Base-by-base conservation (phyloP, 2,797 vertebrate genomes). In the Oryzias sinensis region DNA sequence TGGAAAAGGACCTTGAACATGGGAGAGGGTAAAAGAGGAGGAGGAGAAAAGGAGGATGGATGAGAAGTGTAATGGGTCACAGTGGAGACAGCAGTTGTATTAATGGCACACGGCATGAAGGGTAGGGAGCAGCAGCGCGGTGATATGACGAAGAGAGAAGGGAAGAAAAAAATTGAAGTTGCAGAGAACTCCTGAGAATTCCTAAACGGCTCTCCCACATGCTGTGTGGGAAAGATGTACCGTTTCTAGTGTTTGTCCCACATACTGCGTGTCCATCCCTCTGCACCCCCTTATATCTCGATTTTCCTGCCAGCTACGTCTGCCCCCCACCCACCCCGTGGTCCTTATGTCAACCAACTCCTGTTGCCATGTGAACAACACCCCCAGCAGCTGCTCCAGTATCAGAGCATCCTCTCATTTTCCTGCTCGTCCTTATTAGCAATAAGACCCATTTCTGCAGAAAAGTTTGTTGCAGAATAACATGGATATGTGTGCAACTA, bases 301-400 rank as follows among this genome's bases (percentile, higher is more conserved):
- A 63, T 62, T 46, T 66, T 53, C 33, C 55, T 51, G 8, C 47
- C 74, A 79, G 62, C 64, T 56, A 66, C 61, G 55, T 67, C 53
- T 62, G 55, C 53, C 57, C 52, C 44, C 22, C 61, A 50, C 67
- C 73, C 63, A 29, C 50, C 67, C 74, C 60, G 67, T 33, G 29
- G 77, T 81, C 65, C 33, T 77, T 80, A 82, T 83, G 77, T 88
- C 76, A 88, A 87, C 86, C 74, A 53, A 62, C 79, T 83, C 79
- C 81, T 80, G 84, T 87, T 82, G 81, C 83, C 85, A 86, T 88
- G 82, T 87, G 81, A 83, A 88, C 84, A 83, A 75, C 80, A 77
- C 77, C 70, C 78, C 75, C 83, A 81, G 84, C 84, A 81, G 79
- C 82, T 87, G 80, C 79, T 89, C 83, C 84, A 79, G 68, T 76